Percentiles rank a stretch among this genome's conserved stretches.
Conservation (phyloP, 2,797 vertebrate genomes). For the Chelidonichthys spinosus region DNA sequence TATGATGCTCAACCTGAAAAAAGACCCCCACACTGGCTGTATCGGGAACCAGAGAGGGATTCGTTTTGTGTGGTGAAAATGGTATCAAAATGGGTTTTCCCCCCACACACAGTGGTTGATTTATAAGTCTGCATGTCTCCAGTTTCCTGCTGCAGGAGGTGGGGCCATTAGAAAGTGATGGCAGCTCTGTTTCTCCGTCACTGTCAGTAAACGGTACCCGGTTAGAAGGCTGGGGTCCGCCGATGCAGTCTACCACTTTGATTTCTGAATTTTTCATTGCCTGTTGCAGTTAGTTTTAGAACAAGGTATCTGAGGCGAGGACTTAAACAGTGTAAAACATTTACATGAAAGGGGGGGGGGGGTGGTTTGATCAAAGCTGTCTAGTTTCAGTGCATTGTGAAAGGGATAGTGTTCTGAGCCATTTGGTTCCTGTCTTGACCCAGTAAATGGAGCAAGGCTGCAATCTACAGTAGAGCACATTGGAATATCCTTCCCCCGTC, state of each 20-base stretch:
- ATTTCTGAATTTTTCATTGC: slow-evolving; percentile 26
- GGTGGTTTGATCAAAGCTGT: slow-evolving; percentile 38
- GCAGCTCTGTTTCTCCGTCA: slow-evolving; percentile 59
- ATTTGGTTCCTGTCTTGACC: slow-evolving; percentile 40
- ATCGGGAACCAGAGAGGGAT: slow-evolving; percentile 51
- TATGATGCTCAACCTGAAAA: slow-evolving; percentile 40
- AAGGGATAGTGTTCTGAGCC: slow-evolving; percentile 40
- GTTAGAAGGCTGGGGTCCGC: slow-evolving; percentile 43
- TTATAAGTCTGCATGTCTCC: slow-evolving; percentile 52
- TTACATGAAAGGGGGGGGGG: slow-evolving; percentile 20
- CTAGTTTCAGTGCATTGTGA: slow-evolving; percentile 15
- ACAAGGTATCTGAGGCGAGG: slow-evolving; percentile 11
- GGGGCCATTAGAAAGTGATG: slow-evolving; percentile 53
- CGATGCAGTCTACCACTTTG: slow-evolving; percentile 29
- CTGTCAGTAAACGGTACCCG: slow-evolving; percentile 60
- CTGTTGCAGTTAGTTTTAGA: neutral
- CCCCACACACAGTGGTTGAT: slow-evolving; percentile 51
- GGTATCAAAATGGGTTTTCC: slow-evolving; percentile 42
- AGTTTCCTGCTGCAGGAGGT: slow-evolving; percentile 64
- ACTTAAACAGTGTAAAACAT: slow-evolving; percentile 15
- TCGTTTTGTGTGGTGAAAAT: slow-evolving; percentile 64
- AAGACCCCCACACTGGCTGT: slow-evolving; percentile 45
- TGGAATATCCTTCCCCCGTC: slow-evolving; percentile 38
- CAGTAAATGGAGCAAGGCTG: slow-evolving; percentile 43
- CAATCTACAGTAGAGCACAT: slow-evolving; percentile 44